Base-by-base conservation (phyloP, 2,888 invertebrate genomes). In the Dermolepida albohirtum region DNA sequence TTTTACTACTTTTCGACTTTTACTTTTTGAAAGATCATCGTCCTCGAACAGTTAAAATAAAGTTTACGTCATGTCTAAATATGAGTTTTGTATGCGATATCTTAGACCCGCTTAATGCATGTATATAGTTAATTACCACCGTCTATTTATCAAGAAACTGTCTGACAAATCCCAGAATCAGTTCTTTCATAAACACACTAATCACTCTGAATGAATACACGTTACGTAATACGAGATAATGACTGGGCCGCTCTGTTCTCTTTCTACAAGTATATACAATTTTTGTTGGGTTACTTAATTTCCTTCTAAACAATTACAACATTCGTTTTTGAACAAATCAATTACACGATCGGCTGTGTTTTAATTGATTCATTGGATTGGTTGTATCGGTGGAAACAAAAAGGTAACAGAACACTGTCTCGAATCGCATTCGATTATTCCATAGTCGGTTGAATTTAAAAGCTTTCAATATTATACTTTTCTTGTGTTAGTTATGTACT, bases 361-460 rank as follows among this genome's bases (percentile, higher is more conserved):
- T n/a, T n/a, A 54, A 54, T 40, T 54, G 54, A 54, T 34, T 40
- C 39, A 16, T 51, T 54, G 54, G 17, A 54, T 54, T 54, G n/a
- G n/a, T n/a, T n/a, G 29, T 29, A 29, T 29, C 29, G 11, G 7
- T 40, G 10, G 27, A 54, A 52, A 12, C 34, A 39, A 39, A 16
- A 54, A 10, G 16, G 12, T 52, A 34, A n/a, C n/a, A 34, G n/a
- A n/a, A 54, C 1, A 16, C 16, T 54, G 39, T 27, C 39, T 40
- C 54, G 39, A 39, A 39, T 16, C 39, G 14, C 34, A 52, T 10
- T 54, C 54, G 16, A n/a, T n/a, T n/a, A 40, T 40, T 54, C 39
- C 54, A 54, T 39, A 39, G 54, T 14, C 54, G 39, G 8, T 12
- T 40, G 34, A 12, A 29, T 27, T 51, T 51, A 12, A 29, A 29